Evolutionary conservation across 2,797 vertebrate species (phyloP), one percentile per base, ranked within the genome.

Genomic region (Luscinia megarhynchos): DNA sequence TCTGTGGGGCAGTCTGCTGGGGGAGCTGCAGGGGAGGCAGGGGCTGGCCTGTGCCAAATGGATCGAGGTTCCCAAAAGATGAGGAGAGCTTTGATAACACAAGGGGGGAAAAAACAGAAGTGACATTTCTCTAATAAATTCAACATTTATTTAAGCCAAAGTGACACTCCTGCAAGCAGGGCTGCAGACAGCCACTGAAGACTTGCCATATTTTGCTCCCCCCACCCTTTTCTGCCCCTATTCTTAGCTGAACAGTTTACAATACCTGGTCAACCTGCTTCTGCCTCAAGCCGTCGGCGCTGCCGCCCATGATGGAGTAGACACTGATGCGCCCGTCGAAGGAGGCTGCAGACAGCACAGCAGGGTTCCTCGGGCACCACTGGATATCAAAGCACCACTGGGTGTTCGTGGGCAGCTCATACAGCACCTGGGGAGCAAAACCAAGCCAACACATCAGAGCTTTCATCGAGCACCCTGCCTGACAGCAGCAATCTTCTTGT

Each of bases 301-400:
- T 99, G 69, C 99, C 99, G 62, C 99, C 99, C 99, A 99, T 99
- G 97, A 99, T 98, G 78, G 99, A 99, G 73, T 99, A 99, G 95
- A 99, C 59, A 57, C 98, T 98, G 92, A 99, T 99, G 58, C 97
- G 98, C 8, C 99, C 99, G 15, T 99, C 99, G 0, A 99, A 99
- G 24, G 99, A 98, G 5, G 99, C 99, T 0, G 99, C 99, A 11
- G 99, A 99, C 78, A 99, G 97, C 86, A 99, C 96, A 3, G 99
- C 99, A 0, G 99, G 99, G 95, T 99, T 99, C 78, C 99, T 98
- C 20, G 99, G 99, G 84, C 99, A 99, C 99, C 99, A 99, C 98
- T 99, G 99, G 95, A 99, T 98, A 86, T 99, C 99, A 59, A 99
- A 99, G 96, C 99, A 99, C 99, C 99, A 99, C 96, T 99, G 99